phyloP scores from a whole-genome alignment of 2,888 invertebrate genomes.

The Erannis defoliaria region DNA sequence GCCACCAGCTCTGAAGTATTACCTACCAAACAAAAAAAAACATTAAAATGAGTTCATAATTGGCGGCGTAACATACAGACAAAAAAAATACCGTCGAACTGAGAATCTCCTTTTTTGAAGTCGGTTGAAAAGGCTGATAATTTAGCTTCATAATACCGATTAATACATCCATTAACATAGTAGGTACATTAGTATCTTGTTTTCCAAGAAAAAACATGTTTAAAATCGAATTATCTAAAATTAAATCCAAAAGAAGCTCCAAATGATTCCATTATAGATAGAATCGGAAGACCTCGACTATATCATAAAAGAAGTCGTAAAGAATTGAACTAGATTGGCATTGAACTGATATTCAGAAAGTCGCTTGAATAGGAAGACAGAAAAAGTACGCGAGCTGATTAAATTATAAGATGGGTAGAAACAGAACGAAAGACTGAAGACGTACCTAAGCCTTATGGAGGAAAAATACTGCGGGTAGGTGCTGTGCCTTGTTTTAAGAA shows the following conservation, averaged over 20 bases:
- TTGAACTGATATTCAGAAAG: constrained; percentile 10
- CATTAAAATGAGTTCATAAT: too few species aligned
- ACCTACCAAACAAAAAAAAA: too few species aligned
- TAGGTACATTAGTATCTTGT: too few species aligned
- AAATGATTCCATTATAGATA: constrained; percentile 14
- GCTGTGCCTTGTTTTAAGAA: too few species aligned
- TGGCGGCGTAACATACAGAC: too few species aligned
- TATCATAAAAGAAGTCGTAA: constrained; percentile 22
- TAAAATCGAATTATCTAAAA: neutral
- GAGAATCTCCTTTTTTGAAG: too few species aligned
- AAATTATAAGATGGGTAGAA: constrained; percentile 1
- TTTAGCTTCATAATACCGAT: too few species aligned
- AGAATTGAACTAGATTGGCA: constrained; percentile 17
- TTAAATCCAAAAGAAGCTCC: neutral
- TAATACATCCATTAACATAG: too few species aligned
- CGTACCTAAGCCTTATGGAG: neutral
- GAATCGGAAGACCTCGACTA: constrained; percentile 7
- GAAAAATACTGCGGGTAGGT: too few species aligned
- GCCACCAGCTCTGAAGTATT: too few species aligned
- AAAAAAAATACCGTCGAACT: too few species aligned
- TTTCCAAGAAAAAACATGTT: neutral
- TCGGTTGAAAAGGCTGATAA: too few species aligned
- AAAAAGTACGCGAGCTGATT: constrained; percentile 10
- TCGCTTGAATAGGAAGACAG: constrained; percentile 12
- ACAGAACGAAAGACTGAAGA: neutral